Evolutionary conservation across 2,797 vertebrate species (phyloP).

Genomic region (Clarias platycephalus): DNA sequence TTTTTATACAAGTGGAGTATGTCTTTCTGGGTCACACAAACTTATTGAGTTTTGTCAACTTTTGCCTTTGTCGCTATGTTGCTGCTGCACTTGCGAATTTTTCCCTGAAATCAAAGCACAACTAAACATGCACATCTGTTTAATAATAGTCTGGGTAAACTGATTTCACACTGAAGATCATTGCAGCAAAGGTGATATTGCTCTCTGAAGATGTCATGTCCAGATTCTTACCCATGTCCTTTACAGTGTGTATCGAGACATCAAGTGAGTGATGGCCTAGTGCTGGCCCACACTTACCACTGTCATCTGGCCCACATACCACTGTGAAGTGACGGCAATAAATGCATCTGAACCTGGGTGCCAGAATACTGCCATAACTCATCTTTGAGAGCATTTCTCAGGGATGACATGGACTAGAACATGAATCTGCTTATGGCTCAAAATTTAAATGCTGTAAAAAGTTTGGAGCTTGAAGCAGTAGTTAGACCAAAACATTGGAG

Average conservation of each 20-base stretch:
- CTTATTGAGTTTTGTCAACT: not conserved
- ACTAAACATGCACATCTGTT: not conserved
- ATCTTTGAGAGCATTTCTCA: conserved; percentile 3
- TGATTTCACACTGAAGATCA: conserved; percentile 1
- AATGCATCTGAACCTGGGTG: not conserved
- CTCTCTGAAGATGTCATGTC: not conserved
- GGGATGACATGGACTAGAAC: conserved; percentile 7
- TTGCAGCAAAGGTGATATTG: not conserved
- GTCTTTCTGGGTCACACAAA: not conserved
- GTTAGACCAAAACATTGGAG: not conserved
- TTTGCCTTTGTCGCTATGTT: not conserved
- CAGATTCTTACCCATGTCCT: not conserved
- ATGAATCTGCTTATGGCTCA: not conserved
- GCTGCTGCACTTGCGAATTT: not conserved
- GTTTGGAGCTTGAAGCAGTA: not conserved
- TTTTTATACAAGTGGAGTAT: not conserved
- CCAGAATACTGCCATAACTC: conserved; percentile 2
- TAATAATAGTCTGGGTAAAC: conserved; percentile 7
- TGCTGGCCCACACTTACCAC: conserved; percentile 3
- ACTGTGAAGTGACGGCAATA: not conserved
- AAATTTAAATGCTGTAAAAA: not conserved
- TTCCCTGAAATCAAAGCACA: not conserved
- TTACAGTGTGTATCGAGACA: not conserved
- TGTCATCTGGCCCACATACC: conserved; percentile 12
- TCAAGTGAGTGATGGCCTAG: not conserved